phyloP scores from a whole-genome alignment of 2,113 vertebrate genomes.

The Spheniscus mendiculus region DNA sequence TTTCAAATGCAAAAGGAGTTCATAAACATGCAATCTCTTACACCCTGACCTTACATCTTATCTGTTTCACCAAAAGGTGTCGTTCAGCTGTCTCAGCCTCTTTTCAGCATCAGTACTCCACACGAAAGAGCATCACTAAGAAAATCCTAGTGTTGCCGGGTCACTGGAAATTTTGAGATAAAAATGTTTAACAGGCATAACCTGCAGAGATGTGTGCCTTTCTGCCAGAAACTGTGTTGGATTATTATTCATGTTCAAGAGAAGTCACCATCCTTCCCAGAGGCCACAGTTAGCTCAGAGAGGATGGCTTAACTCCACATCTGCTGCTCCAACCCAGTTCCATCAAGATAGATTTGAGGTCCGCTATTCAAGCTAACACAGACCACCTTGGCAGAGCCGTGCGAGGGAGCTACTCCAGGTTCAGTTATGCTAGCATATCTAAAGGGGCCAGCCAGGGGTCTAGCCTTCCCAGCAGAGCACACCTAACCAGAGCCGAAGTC shows the following conservation, averaged over 20 bases:
- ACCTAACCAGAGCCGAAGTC: not conserved
- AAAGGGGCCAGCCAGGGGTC: not conserved
- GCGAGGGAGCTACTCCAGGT: not conserved
- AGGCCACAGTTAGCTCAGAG: fast-evolving
- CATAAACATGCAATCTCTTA: not conserved
- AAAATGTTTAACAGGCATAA: not conserved
- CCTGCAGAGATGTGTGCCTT: fast-evolving
- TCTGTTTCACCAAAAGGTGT: not conserved
- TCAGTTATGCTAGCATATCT: not conserved
- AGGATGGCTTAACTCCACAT: not conserved
- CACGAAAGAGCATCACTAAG: not conserved
- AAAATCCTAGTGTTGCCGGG: not conserved
- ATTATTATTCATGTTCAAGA: not conserved
- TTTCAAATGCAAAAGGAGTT: not conserved
- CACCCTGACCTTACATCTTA: not conserved
- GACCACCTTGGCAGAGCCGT: not conserved
- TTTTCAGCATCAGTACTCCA: not conserved
- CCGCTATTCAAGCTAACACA: not conserved
- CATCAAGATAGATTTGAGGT: not conserved
- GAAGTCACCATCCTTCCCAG: not conserved
- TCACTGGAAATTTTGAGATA: not conserved
- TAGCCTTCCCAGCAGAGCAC: not conserved
- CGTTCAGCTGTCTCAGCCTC: not conserved
- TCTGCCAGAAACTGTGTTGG: not conserved
- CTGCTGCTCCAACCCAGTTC: not conserved